These are phyloP conservation scores for Cardiocondyla obscurior DNA, from an alignment of 1,140 invertebrate species.

Conservation along the genomic window DNA sequence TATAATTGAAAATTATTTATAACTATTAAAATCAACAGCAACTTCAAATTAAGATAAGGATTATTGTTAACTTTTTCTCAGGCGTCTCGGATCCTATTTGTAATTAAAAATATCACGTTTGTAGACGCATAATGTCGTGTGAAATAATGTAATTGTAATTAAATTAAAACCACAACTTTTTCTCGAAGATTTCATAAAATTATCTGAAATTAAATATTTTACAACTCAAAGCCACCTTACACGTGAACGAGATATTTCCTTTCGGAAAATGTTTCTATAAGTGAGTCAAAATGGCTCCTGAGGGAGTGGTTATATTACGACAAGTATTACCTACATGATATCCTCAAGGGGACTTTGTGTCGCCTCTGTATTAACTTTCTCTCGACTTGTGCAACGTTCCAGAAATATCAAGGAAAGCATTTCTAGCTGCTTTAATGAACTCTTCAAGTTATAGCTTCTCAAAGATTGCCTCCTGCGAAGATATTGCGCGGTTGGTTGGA, in stretches of 20 bases:
- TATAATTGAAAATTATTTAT: not conserved
- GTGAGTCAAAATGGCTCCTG: conserved; percentile 32
- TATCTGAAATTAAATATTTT: conserved; percentile 21
- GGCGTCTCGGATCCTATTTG: too few relatives aligned
- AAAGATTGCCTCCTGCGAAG: conserved; percentile 30
- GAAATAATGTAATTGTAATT: not conserved
- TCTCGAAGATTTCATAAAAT: not conserved
- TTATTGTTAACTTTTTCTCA: too few relatives aligned
- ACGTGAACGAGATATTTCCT: conserved; percentile 8
- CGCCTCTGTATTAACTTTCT: conserved; percentile 41
- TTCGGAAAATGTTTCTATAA: conserved; percentile 42
- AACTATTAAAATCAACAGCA: too few relatives aligned
- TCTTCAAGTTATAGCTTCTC: conserved; percentile 18
- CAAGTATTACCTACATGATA: conserved; percentile 40
- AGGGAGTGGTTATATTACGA: conserved; percentile 42
- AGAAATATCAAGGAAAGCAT: conserved; percentile 49
- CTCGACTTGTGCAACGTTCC: conserved; percentile 20
- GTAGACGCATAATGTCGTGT: not conserved
- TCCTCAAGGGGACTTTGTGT: conserved; percentile 35
- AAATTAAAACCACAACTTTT: not conserved
- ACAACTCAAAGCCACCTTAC: not conserved
- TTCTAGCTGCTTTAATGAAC: conserved; percentile 48
- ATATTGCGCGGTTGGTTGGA: conserved; percentile 35
- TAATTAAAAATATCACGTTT: too few relatives aligned
- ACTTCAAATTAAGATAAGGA: too few relatives aligned